These are phyloP conservation scores for Anhinga rufa DNA, from an alignment of 2,113 vertebrate genomes.

Conservation along the genomic window DNA sequence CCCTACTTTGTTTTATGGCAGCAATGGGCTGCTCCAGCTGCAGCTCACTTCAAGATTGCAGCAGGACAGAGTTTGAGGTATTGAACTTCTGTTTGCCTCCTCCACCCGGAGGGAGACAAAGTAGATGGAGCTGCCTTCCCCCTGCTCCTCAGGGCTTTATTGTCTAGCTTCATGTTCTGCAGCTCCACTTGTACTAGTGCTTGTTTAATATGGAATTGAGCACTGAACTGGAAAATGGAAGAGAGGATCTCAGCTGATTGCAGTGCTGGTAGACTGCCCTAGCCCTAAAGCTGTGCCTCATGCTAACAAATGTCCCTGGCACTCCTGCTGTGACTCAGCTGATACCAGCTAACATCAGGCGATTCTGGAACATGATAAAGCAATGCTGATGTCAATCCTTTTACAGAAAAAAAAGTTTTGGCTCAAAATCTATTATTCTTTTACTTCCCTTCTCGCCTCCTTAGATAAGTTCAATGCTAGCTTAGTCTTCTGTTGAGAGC, in stretches of 20 bases:
- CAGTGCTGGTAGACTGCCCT: constrained; percentile 52
- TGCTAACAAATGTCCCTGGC: constrained; percentile 45
- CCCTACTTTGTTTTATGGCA: not conserved
- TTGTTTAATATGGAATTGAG: constrained; percentile 55
- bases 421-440: not conserved
- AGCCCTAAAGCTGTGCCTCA: constrained; percentile 53
- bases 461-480: not conserved
- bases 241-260: constrained; percentile 40
- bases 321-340: not conserved
- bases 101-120: not conserved
- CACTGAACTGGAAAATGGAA: constrained; percentile 60
- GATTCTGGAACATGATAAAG: constrained; percentile 12
- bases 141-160: constrained; percentile 24
- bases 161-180: constrained; percentile 12
- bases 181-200: constrained; percentile 31
- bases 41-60: not conserved
- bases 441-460: not conserved
- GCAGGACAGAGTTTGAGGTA: not conserved
- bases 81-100: constrained; percentile 26
- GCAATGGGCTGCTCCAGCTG: not conserved
- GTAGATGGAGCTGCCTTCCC: not conserved
- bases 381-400: not conserved
- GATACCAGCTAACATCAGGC: constrained; percentile 23
- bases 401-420: not conserved
- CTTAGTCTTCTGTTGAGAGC: not conserved